Conservation (phyloP, 2,888 invertebrate genomes). For the Drosophila gaucha region DNA sequence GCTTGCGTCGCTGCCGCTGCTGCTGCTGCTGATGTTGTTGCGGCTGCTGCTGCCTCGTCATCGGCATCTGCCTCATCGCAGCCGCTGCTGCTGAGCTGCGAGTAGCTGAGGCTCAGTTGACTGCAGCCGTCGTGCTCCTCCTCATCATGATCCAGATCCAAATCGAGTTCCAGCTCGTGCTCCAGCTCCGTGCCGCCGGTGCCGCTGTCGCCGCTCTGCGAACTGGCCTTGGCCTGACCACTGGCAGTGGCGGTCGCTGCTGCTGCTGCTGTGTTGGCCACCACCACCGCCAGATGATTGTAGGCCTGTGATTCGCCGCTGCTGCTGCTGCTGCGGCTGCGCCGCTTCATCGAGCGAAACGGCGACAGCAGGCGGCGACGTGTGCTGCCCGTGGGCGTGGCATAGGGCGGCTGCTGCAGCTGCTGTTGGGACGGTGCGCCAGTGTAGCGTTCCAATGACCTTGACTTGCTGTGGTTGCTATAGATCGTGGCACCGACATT, state of each 20-base stretch:
- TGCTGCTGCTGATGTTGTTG: constrained; percentile 23
- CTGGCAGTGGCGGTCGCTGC: constrained; percentile 25
- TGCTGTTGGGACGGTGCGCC: constrained; percentile 73
- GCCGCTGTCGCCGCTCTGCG: constrained; percentile 82
- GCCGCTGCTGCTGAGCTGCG: constrained; percentile 80
- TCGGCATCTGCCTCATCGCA: constrained; percentile 61
- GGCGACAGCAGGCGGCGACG: constrained; percentile 79
- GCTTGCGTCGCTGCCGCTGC: constrained; percentile 23
- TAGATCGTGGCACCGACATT: constrained; percentile 46
- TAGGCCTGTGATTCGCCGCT: constrained; percentile 73
- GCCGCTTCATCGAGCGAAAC: constrained; percentile 81
- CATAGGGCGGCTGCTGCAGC: constrained; percentile 56
- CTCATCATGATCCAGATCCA: constrained; percentile 63
- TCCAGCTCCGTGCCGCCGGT: constrained; percentile 82
- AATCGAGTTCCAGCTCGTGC: constrained; percentile 74
- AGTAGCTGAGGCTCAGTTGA: constrained; percentile 80
- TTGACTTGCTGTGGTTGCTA: constrained; percentile 75
- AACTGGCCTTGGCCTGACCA: constrained; percentile 66
- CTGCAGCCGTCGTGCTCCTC: constrained; percentile 70
- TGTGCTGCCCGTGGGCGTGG: constrained; percentile 74
- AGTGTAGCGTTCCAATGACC: constrained; percentile 81
- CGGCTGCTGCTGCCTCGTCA: constrained; percentile 33
- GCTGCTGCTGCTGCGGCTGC: constrained; percentile 83
- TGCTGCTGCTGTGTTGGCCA: constrained; percentile 47
- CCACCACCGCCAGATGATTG: constrained; percentile 59